Evolutionary conservation across 2,113 vertebrate genomes (phyloP), one percentile per base, ranked within the genome.

Genomic region (Pleuronectes platessa): DNA sequence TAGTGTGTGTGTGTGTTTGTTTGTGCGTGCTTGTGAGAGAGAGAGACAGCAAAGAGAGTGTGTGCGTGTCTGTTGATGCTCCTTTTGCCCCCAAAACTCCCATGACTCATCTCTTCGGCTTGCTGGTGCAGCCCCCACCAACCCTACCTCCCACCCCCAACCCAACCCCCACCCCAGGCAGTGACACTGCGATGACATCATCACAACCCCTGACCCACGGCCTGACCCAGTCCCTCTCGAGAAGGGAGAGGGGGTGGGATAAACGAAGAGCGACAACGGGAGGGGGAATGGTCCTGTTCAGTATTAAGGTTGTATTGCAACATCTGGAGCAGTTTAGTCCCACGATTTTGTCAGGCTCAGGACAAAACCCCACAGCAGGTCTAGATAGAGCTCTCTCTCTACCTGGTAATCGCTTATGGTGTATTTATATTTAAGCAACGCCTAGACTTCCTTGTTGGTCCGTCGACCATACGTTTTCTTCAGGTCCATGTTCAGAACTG

Each of bases 31-130:
- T 58, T 65, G 60, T 23, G 31, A 49, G 14, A 0, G 31, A 20
- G 20, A 23, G 55, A 35, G 42, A 56, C 20, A 3, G 7, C n/a
- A 10, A 55, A 63, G 53, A 27, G 58, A 40, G 54, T 70, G 23
- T 20, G 13, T 59, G 69, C 35, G 11, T 54, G 73, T 49, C 63
- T 69, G 68, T n/a, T 18, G 37, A 81, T 60, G 74, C 59, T 75
- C 49, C 55, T 47, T 68, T 71, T 72, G 31, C 55, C 81, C 79
- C 59, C 69, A 65, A 88, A 89, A 85, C 83, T 92, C 88, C 81
- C 90, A 93, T 93, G 91, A 93, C 87, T 91, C 94, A 93, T 85
- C 70, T 11, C 24, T 76, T 83, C 76, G 82, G 77, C 79, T 85
- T 8, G 68, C 35, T 23, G 35, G 58, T 63, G 6, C 20, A 14